Base-by-base conservation (phyloP, 2,113 vertebrate genomes). In the Cephalopterus ornatus region DNA sequence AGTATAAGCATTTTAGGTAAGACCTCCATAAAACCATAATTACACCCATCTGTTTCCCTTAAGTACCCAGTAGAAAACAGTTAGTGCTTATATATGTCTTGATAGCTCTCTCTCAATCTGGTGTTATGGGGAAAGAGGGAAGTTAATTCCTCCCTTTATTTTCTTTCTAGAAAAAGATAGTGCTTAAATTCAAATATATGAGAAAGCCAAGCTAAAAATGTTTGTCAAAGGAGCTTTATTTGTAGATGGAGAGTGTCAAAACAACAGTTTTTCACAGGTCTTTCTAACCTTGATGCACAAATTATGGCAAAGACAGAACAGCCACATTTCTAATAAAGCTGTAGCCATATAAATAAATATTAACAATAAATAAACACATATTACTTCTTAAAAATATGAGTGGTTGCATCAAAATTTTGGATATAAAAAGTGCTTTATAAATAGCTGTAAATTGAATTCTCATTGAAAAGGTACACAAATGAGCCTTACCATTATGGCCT, bases 1-100 rank as follows among this genome's bases (percentile, higher is more conserved):
- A 95, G 49, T 80, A 49, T 47, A 77, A 67, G 85, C 79, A 41
- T 93, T 95, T 89, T 72, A 91, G 88, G 88, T 85, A 88, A 91
- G 79, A 75, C 42, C 37, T 87, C 73, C 80, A 72, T 91, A 95
- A 96, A 91, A 33, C 30, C 6, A 6, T 76, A 87, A 91, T 84
- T 81, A 49, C 73, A 89, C 76, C 35, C 73, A 86, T 92, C 72
- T 96, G 80, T 91, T 91, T 95, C 83, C 52, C 42, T 68, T 81
- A 87, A 93, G 80, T 39, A 96, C 73, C 56, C 28, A 30, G 70
- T 7, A 89, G 83, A 86, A 95, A 95, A 65, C 42, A 92, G 73
- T 87, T 70, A 93, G 72, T 2, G 9, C 44, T 80, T 84, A 19
- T 3, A 9, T 59, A 71, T 83, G 35, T 80, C 72, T 70, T 62